Evolutionary conservation across 2,888 invertebrate species (phyloP).

Genomic region (Sinopyrophorus schimmeli): DNA sequence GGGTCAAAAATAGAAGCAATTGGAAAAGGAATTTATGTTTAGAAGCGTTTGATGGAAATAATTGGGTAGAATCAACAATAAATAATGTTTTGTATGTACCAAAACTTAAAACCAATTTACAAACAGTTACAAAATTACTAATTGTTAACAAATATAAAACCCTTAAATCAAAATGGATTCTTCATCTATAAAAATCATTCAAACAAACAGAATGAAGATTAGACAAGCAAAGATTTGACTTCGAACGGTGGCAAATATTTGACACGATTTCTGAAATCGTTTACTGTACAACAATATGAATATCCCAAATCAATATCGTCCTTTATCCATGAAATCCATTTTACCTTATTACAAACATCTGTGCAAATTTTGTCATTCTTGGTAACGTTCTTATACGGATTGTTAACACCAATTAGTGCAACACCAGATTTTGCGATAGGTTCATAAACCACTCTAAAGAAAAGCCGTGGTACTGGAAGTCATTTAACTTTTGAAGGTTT

Average conservation of each 20-base stretch:
- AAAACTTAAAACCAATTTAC: too few relatives aligned
- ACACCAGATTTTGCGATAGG: conserved; percentile 57
- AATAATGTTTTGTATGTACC: too few relatives aligned
- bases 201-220: too few relatives aligned
- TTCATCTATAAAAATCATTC: too few relatives aligned
- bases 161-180: too few relatives aligned
- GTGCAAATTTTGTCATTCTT: conserved; percentile 41
- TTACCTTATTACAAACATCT: conserved; percentile 61
- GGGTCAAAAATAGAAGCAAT: too few relatives aligned
- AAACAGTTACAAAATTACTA: too few relatives aligned
- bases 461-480: conserved; percentile 61
- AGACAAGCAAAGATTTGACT: conserved; percentile 54
- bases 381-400: conserved; percentile 55
- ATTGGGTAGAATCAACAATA: too few relatives aligned
- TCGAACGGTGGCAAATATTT: conserved; percentile 60
- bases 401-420: conserved; percentile 66
- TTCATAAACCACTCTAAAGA: conserved; percentile 65
- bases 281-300: conserved; percentile 65
- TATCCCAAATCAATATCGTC: conserved; percentile 60
- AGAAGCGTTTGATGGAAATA: too few relatives aligned
- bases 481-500: conserved; percentile 39
- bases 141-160: too few relatives aligned
- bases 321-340: conserved; percentile 63
- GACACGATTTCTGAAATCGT: conserved; percentile 60
- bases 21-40: too few relatives aligned